Evolutionary conservation across 2,888 invertebrate species (phyloP), one percentile per base, ranked within the genome.

Genomic region (Drosophila subsilvestris): DNA sequence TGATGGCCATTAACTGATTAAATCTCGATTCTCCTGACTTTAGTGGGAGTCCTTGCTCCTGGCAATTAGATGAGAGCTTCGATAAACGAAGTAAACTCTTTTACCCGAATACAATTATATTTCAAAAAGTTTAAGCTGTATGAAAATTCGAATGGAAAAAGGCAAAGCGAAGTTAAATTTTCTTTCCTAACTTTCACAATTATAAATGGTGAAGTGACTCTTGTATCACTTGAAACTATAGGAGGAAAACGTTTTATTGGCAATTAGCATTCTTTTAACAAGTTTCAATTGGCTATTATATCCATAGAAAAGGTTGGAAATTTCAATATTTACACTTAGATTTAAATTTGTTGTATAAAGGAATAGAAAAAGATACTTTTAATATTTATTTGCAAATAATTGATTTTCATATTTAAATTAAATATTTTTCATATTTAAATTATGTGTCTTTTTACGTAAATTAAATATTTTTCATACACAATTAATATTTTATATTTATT

Each of bases 1-100:
- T 8, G 8, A 0, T 25, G 6, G 7, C 25, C 55, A 66, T 49
- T 66, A 43, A 25, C 32, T 65, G 63, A 66, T 66, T 63, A 48
- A 66, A 55, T 66, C 62, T 63, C 14, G 42, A 37, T 9, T 9
- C 43, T n/a, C 32, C 27, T 25, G 22, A 20, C 29, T n/a, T 42
- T 12, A 1, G 1, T 32, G 32, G 3, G 29, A 32, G 4, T 29
- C 9, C 43, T 14, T 27, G 29, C 20, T 20, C 4, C 29, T 43
- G n/a, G 18, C 43, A 63, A 54, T 63, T 27, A 32, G 22, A 4
- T 22, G 17, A 32, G 18, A 54, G 22, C 14, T 20, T 20, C 37
- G 37, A 37, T 2, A 6, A 37, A 37, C 14, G 5, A 37, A 14
- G 14, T 37, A 6, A 14, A 14, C 6, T 37, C 5, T 0, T 14